These are phyloP conservation scores for Diloba caeruleocephala DNA, from an alignment of 2,888 invertebrate genomes.

Conservation along the genomic window DNA sequence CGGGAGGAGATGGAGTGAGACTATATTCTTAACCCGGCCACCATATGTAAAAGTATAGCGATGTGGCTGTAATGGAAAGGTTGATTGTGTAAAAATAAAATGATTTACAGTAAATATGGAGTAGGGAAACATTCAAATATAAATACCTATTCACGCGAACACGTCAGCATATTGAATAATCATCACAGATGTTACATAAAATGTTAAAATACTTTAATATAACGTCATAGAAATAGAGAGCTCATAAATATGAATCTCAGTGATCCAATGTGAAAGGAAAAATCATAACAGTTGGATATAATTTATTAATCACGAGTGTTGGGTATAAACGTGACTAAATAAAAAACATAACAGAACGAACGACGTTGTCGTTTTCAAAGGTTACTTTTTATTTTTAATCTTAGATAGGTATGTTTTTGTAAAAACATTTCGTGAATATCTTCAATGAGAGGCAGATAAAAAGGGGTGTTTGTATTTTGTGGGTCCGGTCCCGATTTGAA, in stretches of 20 bases:
- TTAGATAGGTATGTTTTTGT: conserved; percentile 71
- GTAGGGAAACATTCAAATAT: conserved; percentile 34
- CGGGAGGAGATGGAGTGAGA: no score
- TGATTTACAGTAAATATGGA: conserved; percentile 25
- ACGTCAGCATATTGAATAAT: conserved; percentile 70
- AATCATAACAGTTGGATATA: conserved; percentile 72
- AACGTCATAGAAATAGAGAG: conserved; percentile 71
- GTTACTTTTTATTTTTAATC: conserved; percentile 47
- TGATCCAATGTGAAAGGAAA: conserved; percentile 77
- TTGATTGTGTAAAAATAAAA: conserved; percentile 30
- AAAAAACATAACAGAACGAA: conserved; percentile 64
- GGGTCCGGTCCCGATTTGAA: conserved; percentile 84
- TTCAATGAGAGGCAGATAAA: conserved; percentile 74
- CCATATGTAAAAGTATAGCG: no score
- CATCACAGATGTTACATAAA: conserved; percentile 69
- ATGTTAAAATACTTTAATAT: conserved; percentile 66
- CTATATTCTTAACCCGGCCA: no score
- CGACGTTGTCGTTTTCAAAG: conserved; percentile 46
- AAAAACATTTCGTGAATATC: conserved; percentile 79
- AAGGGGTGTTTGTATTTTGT: conserved; percentile 83
- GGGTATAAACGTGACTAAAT: conserved; percentile 74
- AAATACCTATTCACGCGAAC: conserved; percentile 54
- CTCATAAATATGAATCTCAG: conserved; percentile 64
- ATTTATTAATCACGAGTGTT: conserved; percentile 77
- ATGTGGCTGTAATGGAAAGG: conserved; percentile 21